Conservation (phyloP, 2,797 vertebrate genomes). For the Diplodus puntazzo region DNA sequence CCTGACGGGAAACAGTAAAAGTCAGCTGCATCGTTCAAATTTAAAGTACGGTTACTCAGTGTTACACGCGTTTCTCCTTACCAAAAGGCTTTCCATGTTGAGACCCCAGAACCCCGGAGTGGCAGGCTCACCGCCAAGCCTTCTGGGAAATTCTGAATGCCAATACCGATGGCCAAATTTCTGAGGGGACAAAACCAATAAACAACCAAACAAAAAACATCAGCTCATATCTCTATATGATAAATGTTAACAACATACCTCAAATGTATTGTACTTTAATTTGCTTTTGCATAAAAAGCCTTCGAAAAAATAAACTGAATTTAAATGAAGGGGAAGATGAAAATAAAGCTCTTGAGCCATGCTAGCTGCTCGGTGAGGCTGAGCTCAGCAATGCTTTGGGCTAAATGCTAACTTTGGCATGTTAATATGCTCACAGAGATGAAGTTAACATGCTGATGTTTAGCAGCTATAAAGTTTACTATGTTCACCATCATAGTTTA, state of each 20-base stretch:
- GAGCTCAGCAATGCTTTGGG: not conserved
- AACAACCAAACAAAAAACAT: not conserved
- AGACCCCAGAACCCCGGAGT: constrained; percentile 90
- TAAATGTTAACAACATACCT: not conserved
- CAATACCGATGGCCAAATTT: constrained; percentile 95
- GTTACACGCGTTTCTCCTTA: constrained; percentile 67
- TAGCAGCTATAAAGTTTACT: not conserved
- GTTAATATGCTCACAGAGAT: not conserved
- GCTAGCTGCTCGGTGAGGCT: too few relatives aligned
- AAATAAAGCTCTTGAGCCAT: too few relatives aligned
- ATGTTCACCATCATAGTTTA: too few relatives aligned
- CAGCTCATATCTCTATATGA: not conserved
- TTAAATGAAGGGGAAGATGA: too few relatives aligned
- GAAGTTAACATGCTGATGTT: not conserved
- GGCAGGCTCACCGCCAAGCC: constrained; percentile 97
- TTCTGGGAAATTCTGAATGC: constrained; percentile 98
- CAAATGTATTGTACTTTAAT: too few relatives aligned
- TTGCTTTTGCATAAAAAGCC: too few relatives aligned
- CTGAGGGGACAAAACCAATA: constrained; percentile 73
- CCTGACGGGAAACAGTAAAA: constrained; percentile 74
- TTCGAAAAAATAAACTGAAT: too few relatives aligned
- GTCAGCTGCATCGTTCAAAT: not conserved
- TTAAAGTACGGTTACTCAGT: not conserved
- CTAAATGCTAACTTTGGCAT: not conserved
- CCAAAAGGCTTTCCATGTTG: constrained; percentile 94